A percentile compares a stretch with the other conserved stretches of the same genome.
Evolutionary conservation across 2,888 invertebrate species (phyloP).

Genomic region (Ennomos quercinarius): DNA sequence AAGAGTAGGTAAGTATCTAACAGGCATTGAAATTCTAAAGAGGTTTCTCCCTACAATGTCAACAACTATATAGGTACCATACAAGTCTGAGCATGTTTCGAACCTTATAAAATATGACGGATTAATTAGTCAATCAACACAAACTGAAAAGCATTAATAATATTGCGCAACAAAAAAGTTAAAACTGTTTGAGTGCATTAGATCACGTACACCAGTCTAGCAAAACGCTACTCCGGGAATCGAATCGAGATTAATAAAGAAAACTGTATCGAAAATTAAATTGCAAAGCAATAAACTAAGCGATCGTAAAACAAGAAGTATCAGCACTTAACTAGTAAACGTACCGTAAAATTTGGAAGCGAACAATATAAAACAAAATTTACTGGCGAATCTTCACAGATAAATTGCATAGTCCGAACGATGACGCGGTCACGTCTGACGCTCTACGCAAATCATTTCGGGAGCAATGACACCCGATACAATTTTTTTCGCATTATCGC

Average conservation of each 20-base stretch:
- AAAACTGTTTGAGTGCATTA: conserved; percentile 18
- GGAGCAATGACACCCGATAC: conserved; percentile 63
- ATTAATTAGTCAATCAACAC: conserved; percentile 21
- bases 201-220: conserved; percentile 38
- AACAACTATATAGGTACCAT: conserved; percentile 13
- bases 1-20: conserved; percentile 7
- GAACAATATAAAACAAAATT: conserved; percentile 54
- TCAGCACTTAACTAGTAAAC: conserved; percentile 50
- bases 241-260: conserved; percentile 30
- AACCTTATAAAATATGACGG: conserved; percentile 8
- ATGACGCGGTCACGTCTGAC: conserved; percentile 49
- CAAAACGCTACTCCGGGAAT: conserved; percentile 15
- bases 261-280: conserved; percentile 34
- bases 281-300: conserved; percentile 36
- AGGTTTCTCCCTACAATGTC: conserved; percentile 23
- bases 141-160: conserved; percentile 34
- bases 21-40: conserved; percentile 24
- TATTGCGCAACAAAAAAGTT: conserved; percentile 38
- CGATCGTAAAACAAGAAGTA: conserved; percentile 53
- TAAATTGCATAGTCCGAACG: conserved; percentile 39
- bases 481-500: conserved; percentile 67
- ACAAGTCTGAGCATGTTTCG: conserved; percentile 33
- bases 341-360: conserved; percentile 53
- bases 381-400: conserved; percentile 38
- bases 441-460: conserved; percentile 51